Percentiles rank a stretch among this genome's conserved stretches.
Conservation (phyloP, 2,113 vertebrate genomes). For the Hippocampus guttulatus region DNA sequence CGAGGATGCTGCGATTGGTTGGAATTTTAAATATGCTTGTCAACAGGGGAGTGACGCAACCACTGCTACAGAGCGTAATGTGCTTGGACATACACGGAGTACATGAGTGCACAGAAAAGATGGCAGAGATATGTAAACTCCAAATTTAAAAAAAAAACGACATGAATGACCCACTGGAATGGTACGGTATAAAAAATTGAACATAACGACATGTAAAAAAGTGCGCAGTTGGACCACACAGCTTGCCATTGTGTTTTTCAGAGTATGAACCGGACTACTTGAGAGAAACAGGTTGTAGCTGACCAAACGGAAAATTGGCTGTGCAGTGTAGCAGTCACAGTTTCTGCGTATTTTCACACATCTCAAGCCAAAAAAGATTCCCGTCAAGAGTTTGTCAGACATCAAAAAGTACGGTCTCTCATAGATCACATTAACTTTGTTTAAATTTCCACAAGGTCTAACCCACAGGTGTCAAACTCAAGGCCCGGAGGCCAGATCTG, state of each 20-base stretch:
- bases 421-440: too few relatives aligned
- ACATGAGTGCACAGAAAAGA: not conserved
- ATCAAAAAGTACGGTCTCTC: not conserved
- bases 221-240: not conserved
- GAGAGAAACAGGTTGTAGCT: not conserved
- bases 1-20: constrained; percentile 13
- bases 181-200: too few relatives aligned
- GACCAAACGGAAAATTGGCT: not conserved
- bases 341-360: not conserved
- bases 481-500: too few relatives aligned
- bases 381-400: constrained; percentile 25
- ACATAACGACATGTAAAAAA: not conserved
- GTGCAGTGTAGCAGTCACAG: not conserved
- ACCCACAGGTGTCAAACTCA: too few relatives aligned
- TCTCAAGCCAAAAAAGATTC: constrained; percentile 16
- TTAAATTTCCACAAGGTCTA: too few relatives aligned
- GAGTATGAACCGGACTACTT: not conserved
- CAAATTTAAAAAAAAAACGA: not conserved
- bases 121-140: not conserved
- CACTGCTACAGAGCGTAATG: constrained; percentile 1
- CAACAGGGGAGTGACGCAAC: constrained; percentile 16
- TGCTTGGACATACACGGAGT: not conserved
- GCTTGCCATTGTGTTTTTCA: not conserved
- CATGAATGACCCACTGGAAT: too few relatives aligned
- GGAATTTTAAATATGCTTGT: constrained; percentile 30